These are phyloP conservation scores for Chelon auratus DNA, from an alignment of 2,797 vertebrate genomes.

Conservation along the genomic window DNA sequence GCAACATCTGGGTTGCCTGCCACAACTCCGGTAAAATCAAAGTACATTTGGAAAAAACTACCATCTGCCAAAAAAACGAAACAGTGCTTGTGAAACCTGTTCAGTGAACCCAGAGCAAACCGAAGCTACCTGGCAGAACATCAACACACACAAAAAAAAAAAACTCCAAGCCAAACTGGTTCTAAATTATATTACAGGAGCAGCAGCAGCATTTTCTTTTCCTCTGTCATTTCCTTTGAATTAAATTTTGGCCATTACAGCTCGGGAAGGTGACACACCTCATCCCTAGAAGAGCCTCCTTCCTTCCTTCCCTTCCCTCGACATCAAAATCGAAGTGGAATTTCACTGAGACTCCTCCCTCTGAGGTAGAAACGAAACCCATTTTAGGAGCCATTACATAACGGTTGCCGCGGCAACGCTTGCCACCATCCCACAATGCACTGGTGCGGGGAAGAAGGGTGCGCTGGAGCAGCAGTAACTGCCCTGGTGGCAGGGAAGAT, in stretches of 20 bases:
- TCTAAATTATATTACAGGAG: not conserved
- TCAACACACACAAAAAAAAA: not conserved
- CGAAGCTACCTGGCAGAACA: not conserved
- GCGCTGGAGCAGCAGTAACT: slow-evolving; percentile 64
- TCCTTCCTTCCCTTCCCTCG: not conserved
- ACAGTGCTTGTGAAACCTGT: too few relatives aligned
- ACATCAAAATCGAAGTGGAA: slow-evolving; percentile 58
- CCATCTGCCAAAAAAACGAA: not conserved
- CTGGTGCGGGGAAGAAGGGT: slow-evolving; percentile 49
- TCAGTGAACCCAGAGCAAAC: not conserved
- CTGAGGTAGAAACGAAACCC: slow-evolving; percentile 48
- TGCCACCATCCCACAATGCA: slow-evolving; percentile 69
- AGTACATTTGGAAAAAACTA: not conserved
- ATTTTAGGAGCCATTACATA: slow-evolving; percentile 57
- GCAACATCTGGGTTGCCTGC: not conserved
- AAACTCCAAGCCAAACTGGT: not conserved
- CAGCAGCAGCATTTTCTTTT: not conserved
- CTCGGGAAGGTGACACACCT: slow-evolving; percentile 39
- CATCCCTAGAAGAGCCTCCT: slow-evolving; percentile 2
- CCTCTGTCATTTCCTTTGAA: not conserved
- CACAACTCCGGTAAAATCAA: not conserved
- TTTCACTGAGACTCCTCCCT: slow-evolving; percentile 65
- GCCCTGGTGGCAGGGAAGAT: slow-evolving; percentile 47
- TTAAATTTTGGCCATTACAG: not conserved
- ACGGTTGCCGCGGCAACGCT: slow-evolving; percentile 58